These are phyloP conservation scores for Hypothenemus hampei DNA, from an alignment of 1,140 invertebrate species.

Conservation along the genomic window DNA sequence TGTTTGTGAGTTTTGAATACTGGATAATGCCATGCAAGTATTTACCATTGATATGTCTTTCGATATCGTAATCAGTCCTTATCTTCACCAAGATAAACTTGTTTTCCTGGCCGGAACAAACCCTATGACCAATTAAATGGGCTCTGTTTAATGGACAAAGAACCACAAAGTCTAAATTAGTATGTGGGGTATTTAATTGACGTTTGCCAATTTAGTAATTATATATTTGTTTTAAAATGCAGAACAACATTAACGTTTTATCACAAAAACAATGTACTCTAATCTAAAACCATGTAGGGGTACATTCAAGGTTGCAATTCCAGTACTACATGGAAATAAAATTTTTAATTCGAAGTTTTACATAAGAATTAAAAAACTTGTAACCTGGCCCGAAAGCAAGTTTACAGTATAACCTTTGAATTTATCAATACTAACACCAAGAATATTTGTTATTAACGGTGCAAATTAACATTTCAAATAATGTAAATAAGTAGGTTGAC, in stretches of 20 bases:
- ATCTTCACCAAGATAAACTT: not conserved
- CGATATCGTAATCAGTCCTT: not conserved
- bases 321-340: too few species aligned
- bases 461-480: conserved; percentile 28
- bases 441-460: conserved; percentile 2
- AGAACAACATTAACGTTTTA: conserved; percentile 9
- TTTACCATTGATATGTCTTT: not conserved
- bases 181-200: not conserved
- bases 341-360: not conserved
- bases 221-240: not conserved
- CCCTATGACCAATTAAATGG: not conserved
- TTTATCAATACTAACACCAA: not conserved
- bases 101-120: not conserved
- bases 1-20: too few species aligned
- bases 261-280: conserved; percentile 18
- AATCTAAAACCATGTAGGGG: conserved; percentile 22
- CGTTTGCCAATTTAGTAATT: not conserved
- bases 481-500: conserved; percentile 29
- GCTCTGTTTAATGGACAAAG: not conserved
- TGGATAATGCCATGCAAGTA: too few species aligned
- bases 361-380: not conserved
- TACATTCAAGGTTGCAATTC: conserved; percentile 20
- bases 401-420: not conserved
- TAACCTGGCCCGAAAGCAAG: not conserved
- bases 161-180: not conserved